These are phyloP conservation scores for Laticauda colubrina DNA, from an alignment of 2,113 vertebrate genomes.

Conservation along the genomic window DNA sequence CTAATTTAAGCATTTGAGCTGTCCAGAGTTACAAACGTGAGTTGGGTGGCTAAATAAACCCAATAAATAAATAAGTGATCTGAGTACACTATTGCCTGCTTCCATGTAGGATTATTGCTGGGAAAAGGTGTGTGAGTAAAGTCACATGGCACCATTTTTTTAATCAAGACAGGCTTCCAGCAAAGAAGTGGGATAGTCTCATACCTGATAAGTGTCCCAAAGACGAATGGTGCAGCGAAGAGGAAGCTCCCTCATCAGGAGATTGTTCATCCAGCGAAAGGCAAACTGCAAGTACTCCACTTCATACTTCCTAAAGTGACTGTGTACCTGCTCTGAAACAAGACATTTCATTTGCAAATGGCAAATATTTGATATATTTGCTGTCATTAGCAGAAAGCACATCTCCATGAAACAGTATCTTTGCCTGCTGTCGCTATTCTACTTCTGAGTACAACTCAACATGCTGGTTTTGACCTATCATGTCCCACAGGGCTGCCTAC, in stretches of 20 bases:
- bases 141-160: background rate
- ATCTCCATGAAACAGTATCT: background rate
- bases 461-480: background rate
- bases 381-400: background rate
- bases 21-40: background rate
- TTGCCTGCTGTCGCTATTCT: background rate
- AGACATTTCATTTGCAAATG: conserved; percentile 48
- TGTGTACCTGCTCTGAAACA: conserved; percentile 86
- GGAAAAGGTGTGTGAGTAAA: background rate
- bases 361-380: background rate
- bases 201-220: conserved; percentile 92
- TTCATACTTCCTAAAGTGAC: conserved; percentile 88
- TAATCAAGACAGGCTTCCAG: background rate
- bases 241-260: conserved; percentile 89
- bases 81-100: background rate
- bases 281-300: conserved; percentile 93
- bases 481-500: background rate
- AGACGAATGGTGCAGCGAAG: conserved; percentile 90
- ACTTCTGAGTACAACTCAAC: background rate
- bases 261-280: conserved; percentile 90
- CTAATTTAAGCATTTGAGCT: background rate
- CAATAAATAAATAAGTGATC: background rate
- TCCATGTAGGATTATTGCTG: background rate
- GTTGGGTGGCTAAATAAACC: background rate
- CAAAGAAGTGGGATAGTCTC: background rate